A percentile compares a stretch with the other conserved stretches of the same genome.
These are phyloP conservation scores for Harmothoe impar DNA, from an alignment of 2,888 invertebrate species.

Conservation along the genomic window DNA sequence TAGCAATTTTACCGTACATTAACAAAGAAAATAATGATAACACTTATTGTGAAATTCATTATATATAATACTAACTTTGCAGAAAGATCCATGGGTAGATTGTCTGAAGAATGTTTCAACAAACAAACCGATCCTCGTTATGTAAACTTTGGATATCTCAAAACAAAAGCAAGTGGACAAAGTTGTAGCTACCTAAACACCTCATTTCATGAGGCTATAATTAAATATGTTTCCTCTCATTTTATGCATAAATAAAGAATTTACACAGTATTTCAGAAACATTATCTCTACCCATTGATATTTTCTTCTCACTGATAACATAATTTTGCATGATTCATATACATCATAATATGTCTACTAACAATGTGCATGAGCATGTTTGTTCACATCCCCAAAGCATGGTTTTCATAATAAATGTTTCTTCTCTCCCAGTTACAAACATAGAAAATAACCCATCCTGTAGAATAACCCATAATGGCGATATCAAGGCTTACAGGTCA, in stretches of 20 bases:
- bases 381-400: background rate
- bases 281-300: background rate
- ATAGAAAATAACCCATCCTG: background rate
- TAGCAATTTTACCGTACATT: background rate
- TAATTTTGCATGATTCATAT: conserved; percentile 21
- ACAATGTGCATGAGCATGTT: conserved; percentile 13
- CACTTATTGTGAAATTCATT: conserved; percentile 10
- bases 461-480: too few species aligned
- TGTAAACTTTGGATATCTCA: too few species aligned
- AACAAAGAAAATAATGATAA: conserved; percentile 6
- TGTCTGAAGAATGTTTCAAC: background rate
- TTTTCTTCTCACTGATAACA: background rate
- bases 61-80: background rate
- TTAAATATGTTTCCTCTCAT: too few species aligned
- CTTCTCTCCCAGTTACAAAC: background rate
- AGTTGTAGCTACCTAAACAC: too few species aligned
- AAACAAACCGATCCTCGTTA: too few species aligned
- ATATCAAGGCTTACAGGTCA: too few species aligned
- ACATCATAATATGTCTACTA: background rate
- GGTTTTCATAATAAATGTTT: background rate
- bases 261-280: too few species aligned
- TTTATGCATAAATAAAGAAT: too few species aligned
- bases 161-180: too few species aligned
- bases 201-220: too few species aligned
- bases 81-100: background rate